phyloP scores from a whole-genome alignment of 2,888 invertebrate genomes.

The Catocala nupta region DNA sequence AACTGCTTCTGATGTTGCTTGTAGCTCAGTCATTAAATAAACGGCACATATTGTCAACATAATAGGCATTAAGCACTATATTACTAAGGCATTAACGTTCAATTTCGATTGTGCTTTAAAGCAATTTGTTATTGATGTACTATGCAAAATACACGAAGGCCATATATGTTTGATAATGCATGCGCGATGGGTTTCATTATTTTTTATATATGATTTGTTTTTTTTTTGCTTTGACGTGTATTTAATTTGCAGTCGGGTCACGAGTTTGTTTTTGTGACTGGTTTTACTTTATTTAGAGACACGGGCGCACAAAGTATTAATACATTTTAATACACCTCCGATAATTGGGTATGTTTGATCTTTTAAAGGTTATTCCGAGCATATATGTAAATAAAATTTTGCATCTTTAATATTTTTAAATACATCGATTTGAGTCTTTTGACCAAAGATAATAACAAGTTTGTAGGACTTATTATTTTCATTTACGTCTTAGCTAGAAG shows the following conservation, averaged over 20 bases:
- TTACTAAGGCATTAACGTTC: slow-evolving; percentile 16
- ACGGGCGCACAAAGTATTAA: no score
- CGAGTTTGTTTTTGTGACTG: slow-evolving; percentile 6
- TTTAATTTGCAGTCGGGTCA: slow-evolving; percentile 8
- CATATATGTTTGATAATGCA: slow-evolving; percentile 49
- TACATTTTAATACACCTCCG: no score
- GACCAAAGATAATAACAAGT: no score
- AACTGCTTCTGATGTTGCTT: slow-evolving; percentile 26
- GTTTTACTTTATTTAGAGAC: no score
- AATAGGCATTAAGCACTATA: slow-evolving; percentile 22
- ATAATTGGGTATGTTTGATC: no score
- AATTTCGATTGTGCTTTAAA: slow-evolving; percentile 21
- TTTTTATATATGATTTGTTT: slow-evolving; percentile 34
- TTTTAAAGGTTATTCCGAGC: no score
- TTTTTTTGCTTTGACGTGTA: slow-evolving; percentile 29
- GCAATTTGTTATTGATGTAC: slow-evolving; percentile 45
- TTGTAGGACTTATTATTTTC: no score
- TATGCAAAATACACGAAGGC: slow-evolving; percentile 57
- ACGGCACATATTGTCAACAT: slow-evolving; percentile 7
- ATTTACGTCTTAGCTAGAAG: no score
- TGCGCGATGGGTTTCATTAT: slow-evolving; percentile 30
- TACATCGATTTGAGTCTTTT: no score
- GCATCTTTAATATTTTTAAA: no score
- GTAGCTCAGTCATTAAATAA: slow-evolving; percentile 27
- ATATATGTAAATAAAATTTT: no score